These are phyloP conservation scores for Pogonus chalceus DNA, from an alignment of 1,140 invertebrate genomes.

Conservation along the genomic window DNA sequence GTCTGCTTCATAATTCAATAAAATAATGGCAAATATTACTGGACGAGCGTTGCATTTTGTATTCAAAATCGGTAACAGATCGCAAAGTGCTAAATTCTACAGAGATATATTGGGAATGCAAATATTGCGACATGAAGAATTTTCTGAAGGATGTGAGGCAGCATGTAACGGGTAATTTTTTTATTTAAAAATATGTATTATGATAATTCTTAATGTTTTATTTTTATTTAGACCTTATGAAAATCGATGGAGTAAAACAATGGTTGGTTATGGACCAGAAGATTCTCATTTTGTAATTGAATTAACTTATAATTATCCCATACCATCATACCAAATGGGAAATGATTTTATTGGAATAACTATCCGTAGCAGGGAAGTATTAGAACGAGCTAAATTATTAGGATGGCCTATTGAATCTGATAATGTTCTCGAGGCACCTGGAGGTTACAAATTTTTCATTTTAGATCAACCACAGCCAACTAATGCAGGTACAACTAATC, in stretches of 20 bases:
- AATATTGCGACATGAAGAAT: conserved; percentile 94
- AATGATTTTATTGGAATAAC: conserved; percentile 88
- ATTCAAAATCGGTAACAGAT: conserved; percentile 86
- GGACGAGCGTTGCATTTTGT: conserved; percentile 87
- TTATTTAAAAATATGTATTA: conserved; percentile 10
- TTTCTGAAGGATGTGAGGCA: conserved; percentile 90
- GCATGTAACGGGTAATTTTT: conserved; percentile 83
- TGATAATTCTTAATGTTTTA: conserved; percentile 5
- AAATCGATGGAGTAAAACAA: conserved; percentile 97
- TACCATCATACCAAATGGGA: conserved; percentile 70
- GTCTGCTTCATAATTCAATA: no score
- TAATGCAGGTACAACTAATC: conserved; percentile 45
- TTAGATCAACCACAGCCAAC: conserved; percentile 55
- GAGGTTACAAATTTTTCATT: conserved; percentile 82
- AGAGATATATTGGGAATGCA: conserved; percentile 88
- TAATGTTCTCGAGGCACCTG: conserved; percentile 64
- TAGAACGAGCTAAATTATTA: conserved; percentile 57
- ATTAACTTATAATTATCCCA: conserved; percentile 95
- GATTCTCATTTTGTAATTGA: conserved; percentile 93
- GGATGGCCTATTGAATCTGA: conserved; percentile 48
- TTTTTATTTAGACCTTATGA: conserved; percentile 73
- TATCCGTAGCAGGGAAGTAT: conserved; percentile 64
- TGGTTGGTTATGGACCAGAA: conserved; percentile 96
- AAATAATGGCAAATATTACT: conserved; percentile 29
- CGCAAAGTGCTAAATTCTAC: conserved; percentile 77